Base-by-base conservation (phyloP, 2,888 invertebrate species). In the Chloromyia formosa region DNA sequence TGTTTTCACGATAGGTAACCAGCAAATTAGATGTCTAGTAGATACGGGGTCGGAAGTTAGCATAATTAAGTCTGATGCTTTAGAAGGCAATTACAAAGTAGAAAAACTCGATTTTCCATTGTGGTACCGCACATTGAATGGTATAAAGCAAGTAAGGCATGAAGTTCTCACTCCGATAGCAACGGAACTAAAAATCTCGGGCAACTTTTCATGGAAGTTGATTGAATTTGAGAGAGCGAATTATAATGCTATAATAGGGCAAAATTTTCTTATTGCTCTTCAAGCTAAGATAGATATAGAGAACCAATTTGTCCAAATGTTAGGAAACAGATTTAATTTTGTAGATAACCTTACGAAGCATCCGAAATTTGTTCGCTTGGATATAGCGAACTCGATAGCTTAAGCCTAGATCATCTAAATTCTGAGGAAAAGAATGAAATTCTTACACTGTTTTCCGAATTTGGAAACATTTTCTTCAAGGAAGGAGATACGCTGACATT, bases 391-490 rank as follows among this genome's bases (percentile, higher is more conserved):
- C 1, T 49, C 16, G 49, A 49, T 3, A 3, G 10, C 2, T n/a
- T 49, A 49, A 12, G 10, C 16, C 10, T 49, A 3, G 23, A 49
- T 7, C 22, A 72, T 20, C n/a, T 40, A 27, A 72, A 58, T 60
- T 1, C 9, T n/a, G 42, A 42, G 14, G 58, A 71, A 56, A 18
- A 20, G 7, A 3, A 14, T 20, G 40, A 58, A 14, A 16, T 72
- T 3, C 7, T 10, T 4, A 22, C 7, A 12, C 20, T 72, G 27
- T 18, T 72, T 20, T 14, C 16, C 16, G 58, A 82, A 77, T 81
- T 77, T 77, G 75, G 76, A 10, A 80, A 82, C 35, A 79, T 83
- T 1, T 82, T 83, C 68, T 78, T 82, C 35, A 78, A 74, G 7
- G 82, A 82, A n/a, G 68, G 79, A 3, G 78, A 81, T 0, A 80